A percentile compares a stretch with the other conserved stretches of the same genome.
phyloP scores from a whole-genome alignment of 23 tunicate species.

The Corella eumyota region DNA sequence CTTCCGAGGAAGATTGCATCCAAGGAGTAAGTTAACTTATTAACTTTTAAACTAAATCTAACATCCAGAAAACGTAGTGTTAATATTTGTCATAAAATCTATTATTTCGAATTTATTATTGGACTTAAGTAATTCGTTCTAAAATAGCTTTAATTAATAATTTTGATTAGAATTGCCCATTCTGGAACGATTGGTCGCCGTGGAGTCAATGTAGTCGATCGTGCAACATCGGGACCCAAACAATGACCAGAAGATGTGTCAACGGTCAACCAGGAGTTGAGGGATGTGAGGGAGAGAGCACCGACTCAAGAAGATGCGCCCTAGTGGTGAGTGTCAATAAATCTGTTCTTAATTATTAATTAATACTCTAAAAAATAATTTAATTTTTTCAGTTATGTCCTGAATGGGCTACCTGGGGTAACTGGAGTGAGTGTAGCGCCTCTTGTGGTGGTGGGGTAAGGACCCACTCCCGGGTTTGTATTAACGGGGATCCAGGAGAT shows the following conservation, averaged over 20 bases:
- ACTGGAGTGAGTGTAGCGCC: conserved; percentile 43
- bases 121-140: no score
- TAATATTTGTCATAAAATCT: no score
- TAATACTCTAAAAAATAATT: neutral
- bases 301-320: conserved; percentile 19
- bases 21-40: conserved; percentile 33
- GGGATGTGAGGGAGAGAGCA: conserved; percentile 51
- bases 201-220: conserved; percentile 58
- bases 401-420: conserved; percentile 61
- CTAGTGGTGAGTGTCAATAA: conserved; percentile 17
- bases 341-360: no score
- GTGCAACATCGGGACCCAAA: conserved; percentile 51
- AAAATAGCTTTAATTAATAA: neutral
- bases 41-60: neutral
- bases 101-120: no score
- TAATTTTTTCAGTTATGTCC: conserved; percentile 33
- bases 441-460: conserved; percentile 62
- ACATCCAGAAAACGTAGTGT: neutral
- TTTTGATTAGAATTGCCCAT: conserved; percentile 46
- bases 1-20: conserved; percentile 44
- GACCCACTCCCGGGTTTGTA: conserved; percentile 35
- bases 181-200: conserved; percentile 57
- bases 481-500: conserved; percentile 52
- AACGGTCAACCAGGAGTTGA: conserved; percentile 52
- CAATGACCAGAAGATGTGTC: conserved; percentile 42